Percentiles rank a stretch among this genome's conserved stretches.
Conservation (phyloP, 2,888 invertebrate species). For the Blomia tropicalis region DNA sequence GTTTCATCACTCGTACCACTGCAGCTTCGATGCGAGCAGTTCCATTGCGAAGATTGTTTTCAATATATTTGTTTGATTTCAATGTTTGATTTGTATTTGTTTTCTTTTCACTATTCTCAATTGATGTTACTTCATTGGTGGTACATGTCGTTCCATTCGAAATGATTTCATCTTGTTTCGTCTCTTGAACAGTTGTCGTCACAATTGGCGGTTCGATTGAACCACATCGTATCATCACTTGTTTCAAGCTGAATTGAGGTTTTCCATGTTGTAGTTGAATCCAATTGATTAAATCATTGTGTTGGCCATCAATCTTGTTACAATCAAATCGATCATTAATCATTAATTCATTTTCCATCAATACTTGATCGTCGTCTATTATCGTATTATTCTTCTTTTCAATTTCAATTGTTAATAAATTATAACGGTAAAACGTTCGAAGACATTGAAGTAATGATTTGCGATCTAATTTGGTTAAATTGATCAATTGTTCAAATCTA, state of each 20-base stretch:
- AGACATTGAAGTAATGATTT: not conserved
- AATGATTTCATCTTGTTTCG: not conserved
- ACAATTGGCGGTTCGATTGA: not conserved
- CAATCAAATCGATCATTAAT: not conserved
- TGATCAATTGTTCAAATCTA: not conserved
- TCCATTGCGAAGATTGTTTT: not conserved
- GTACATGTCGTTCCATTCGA: not conserved
- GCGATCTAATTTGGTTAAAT: not conserved
- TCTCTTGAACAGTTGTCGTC: not conserved
- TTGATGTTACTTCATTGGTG: not conserved
- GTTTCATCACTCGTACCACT: conserved; percentile 1
- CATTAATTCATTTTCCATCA: not conserved
- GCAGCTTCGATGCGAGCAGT: not conserved
- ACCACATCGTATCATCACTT: not conserved
- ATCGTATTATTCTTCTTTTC: no score
- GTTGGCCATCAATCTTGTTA: not conserved
- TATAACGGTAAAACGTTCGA: not conserved
- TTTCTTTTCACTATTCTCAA: no score
- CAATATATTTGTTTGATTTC: not conserved
- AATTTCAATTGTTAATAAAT: not conserved
- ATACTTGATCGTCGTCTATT: not conserved
- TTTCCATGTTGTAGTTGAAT: not conserved
- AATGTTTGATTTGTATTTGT: no score
- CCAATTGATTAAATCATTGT: not conserved
- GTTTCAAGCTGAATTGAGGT: not conserved